A percentile compares a stretch with the other conserved stretches of the same genome.
phyloP scores from a whole-genome alignment of 2,797 vertebrate species.

The Muscicapa striata region DNA sequence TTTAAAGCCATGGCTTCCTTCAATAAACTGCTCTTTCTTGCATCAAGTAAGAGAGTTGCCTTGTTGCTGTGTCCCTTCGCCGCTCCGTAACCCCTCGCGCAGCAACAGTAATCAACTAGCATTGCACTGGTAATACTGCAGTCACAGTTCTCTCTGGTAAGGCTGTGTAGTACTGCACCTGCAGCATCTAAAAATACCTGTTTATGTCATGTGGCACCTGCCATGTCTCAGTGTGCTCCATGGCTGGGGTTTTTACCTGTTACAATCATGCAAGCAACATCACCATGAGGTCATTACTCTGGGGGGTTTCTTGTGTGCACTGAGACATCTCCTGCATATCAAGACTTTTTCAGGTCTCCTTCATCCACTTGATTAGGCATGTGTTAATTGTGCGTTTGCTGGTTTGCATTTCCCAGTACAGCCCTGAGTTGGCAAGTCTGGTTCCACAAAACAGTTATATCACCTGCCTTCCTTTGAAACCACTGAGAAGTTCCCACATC shows the following conservation, averaged over 20 bases:
- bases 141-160: background rate
- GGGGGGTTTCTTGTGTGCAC: background rate
- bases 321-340: background rate
- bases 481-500: background rate
- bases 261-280: background rate
- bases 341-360: background rate
- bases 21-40: too few species aligned
- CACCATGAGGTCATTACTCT: background rate
- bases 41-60: too few species aligned
- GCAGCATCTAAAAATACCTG: slow-evolving; percentile 3
- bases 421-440: background rate
- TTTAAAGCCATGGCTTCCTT: too few species aligned
- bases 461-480: background rate
- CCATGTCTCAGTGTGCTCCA: background rate
- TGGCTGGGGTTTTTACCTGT: background rate
- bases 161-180: background rate
- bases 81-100: too few species aligned
- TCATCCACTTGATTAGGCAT: background rate
- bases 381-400: background rate
- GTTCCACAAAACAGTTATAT: background rate
- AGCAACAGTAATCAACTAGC: background rate
- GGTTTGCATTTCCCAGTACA: background rate
- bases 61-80: too few species aligned
- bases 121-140: background rate
- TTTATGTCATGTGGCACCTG: slow-evolving; percentile 5